Evolutionary conservation across 2,113 vertebrate genomes (phyloP).

Genomic region (Ochotona curzoniae): DNA sequence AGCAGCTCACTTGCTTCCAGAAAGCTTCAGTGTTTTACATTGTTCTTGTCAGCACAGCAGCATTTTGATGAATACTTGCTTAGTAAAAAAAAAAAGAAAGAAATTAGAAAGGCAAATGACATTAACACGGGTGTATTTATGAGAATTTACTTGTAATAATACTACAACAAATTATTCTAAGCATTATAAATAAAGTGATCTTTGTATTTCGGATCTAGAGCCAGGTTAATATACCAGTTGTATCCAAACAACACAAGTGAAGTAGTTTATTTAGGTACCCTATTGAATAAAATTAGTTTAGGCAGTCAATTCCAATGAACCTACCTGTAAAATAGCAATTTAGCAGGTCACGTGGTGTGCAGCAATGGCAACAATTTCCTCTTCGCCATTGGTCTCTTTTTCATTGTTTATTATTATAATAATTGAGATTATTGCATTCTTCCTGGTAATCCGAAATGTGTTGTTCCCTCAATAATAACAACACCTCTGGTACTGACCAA

Average conservation of each 20-base stretch:
- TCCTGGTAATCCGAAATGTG: background rate
- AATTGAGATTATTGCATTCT: background rate
- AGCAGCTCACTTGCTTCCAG: background rate
- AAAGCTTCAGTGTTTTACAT: background rate
- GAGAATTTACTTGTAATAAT: background rate
- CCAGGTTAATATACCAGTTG: background rate
- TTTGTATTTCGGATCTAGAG: background rate
- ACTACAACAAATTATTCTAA: background rate
- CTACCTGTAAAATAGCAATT: background rate
- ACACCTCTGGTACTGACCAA: background rate
- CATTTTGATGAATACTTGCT: background rate
- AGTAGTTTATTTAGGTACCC: background rate
- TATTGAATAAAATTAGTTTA: background rate
- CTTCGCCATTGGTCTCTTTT: background rate
- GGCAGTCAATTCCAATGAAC: background rate
- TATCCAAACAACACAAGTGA: background rate
- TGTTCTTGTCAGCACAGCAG: background rate
- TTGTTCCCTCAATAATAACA: background rate
- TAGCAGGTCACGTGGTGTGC: background rate
- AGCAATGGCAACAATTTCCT: background rate
- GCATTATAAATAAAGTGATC: background rate
- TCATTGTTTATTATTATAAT: background rate
- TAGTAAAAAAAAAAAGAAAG: slow-evolving; percentile 33
- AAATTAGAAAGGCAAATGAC: background rate
- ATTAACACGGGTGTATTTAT: background rate